Conservation (phyloP, 2,888 invertebrate genomes). For the Netelia inedita region DNA sequence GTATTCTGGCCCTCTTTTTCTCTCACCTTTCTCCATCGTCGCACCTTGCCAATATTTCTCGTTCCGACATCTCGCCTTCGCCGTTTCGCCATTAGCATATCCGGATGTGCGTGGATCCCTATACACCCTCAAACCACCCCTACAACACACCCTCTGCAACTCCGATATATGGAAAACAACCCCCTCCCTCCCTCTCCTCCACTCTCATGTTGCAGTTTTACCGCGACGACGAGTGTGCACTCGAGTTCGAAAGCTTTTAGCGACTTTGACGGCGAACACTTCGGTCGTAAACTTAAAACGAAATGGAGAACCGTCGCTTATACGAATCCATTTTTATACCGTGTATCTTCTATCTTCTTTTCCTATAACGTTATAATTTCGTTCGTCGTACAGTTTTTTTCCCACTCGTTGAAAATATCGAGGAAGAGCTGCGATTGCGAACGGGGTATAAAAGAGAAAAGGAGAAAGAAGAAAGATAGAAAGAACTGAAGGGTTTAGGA, state of each 20-base stretch:
- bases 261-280: slow-evolving; percentile 47
- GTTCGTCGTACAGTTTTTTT: background rate
- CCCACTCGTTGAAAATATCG: slow-evolving; percentile 18
- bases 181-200: background rate
- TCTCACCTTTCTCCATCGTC: background rate
- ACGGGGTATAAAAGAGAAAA: background rate
- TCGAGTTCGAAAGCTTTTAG: slow-evolving; percentile 60
- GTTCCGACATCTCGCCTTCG: background rate
- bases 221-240: slow-evolving; percentile 16
- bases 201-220: background rate
- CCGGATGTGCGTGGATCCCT: slow-evolving; percentile 6
- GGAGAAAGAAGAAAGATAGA: background rate
- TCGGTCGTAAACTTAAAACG: slow-evolving; percentile 41
- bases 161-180: background rate
- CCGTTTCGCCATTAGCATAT: slow-evolving; percentile 42
- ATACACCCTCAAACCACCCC: background rate
- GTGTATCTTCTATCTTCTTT: slow-evolving; percentile 5
- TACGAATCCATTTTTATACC: slow-evolving; percentile 28
- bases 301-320: slow-evolving; percentile 2
- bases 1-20: slow-evolving; percentile 20
- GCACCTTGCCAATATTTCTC: background rate
- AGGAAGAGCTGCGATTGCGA: background rate
- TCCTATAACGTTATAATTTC: slow-evolving; percentile 25
- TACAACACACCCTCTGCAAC: background rate
- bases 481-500: slow-evolving; percentile 4